Evolutionary conservation across 1,140 invertebrate species (phyloP), one percentile per base, ranked within the genome.

Genomic region (Galleria mellonella): DNA sequence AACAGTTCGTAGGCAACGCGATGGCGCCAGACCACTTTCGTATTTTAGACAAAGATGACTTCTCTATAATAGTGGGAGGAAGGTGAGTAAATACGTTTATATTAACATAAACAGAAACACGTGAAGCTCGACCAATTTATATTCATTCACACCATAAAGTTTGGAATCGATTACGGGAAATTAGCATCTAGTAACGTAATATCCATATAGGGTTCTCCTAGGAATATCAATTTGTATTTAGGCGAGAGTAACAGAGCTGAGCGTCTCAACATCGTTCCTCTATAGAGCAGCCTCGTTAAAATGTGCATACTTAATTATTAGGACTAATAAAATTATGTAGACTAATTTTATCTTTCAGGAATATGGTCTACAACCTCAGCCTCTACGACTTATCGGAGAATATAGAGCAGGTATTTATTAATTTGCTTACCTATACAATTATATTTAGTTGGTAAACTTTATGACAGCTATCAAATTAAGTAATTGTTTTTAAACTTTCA

Each of bases 31-130:
- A 86, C 49, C 73, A 86, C 58, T 87, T 87, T 62, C 72, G 76
- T 51, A 74, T 87, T 47, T 69, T 87, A 70, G 83, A 86, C 56
- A 86, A 73, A 63, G 83, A 86, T 62, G 83, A 86, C 58, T 77
- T 81, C 52, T 86, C 82, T 32, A 78, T 87, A 52, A 72, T 87
- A 57, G 74, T 87, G 33, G 85, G 83, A 29, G 83, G 76, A 54
- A 84, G 85, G 85, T 87, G 60, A 72, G 63, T 51, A 40, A 33
- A 15, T 38, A 27, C 6, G 2, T 23, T 23, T 23, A 23, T 23
- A 23, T 6, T 23, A 3, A 23, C 17, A 23, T 23, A 23, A 23
- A 23, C 17, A 23, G 6, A 23, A 3, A 23, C 17, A 23, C 17
- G 17, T 23, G 17, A 23, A 2, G 6, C 6, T 3, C 17, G 6